Percentiles rank a stretch among this genome's conserved stretches.
These are phyloP conservation scores for Marronus borbonicus DNA, from an alignment of 2,888 invertebrate species.

Conservation along the genomic window DNA sequence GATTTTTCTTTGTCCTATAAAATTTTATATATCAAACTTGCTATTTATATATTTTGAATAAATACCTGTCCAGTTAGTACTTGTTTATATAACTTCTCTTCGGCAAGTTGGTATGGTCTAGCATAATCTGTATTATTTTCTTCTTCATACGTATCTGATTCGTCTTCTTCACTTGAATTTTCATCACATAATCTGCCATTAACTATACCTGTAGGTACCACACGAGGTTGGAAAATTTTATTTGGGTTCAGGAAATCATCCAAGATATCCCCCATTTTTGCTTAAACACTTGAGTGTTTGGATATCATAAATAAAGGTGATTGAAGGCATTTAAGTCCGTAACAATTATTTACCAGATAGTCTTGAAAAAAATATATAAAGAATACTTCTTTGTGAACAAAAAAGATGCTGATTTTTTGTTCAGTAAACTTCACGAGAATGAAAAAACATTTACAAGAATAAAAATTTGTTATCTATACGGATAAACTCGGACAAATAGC, in stretches of 20 bases:
- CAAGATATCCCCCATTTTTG: conserved; percentile 49
- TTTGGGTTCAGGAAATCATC: conserved; percentile 52
- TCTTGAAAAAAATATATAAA: too few relatives aligned
- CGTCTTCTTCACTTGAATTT: conserved; percentile 52
- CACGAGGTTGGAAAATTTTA: conserved; percentile 44
- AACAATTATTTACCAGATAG: too few relatives aligned
- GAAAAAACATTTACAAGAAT: too few relatives aligned
- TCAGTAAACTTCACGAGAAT: too few relatives aligned
- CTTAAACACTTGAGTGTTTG: not conserved
- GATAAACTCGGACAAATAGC: too few relatives aligned
- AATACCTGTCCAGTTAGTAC: conserved; percentile 45
- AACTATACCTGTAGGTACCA: conserved; percentile 50
- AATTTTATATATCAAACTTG: conserved; percentile 3
- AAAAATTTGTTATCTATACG: too few relatives aligned
- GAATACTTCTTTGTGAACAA: too few relatives aligned
- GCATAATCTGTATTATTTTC: conserved; percentile 58
- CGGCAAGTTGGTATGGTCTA: conserved; percentile 61
- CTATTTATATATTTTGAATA: not conserved
- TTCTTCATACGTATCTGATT: conserved; percentile 44
- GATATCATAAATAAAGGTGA: too few relatives aligned
- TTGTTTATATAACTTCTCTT: conserved; percentile 61
- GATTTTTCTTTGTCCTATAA: conserved; percentile 45
- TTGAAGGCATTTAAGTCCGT: too few relatives aligned
- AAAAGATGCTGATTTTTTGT: too few relatives aligned
- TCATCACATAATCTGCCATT: conserved; percentile 47